These are phyloP conservation scores for Phrynosoma platyrhinos DNA, from an alignment of 2,113 vertebrate species.

Conservation along the genomic window DNA sequence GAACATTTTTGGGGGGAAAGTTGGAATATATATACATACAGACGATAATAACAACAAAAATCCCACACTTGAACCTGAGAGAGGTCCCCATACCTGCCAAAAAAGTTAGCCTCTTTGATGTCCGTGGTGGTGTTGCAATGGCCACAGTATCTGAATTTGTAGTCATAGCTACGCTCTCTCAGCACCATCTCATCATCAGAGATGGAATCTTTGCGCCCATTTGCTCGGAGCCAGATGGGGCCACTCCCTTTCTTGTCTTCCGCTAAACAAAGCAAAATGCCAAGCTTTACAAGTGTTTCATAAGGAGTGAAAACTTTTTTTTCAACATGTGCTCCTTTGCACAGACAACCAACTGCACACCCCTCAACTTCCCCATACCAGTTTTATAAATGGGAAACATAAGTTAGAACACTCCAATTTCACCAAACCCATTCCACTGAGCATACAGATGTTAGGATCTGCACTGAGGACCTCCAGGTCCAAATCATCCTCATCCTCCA, in stretches of 20 bases:
- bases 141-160: constrained; percentile 97
- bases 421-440: not conserved
- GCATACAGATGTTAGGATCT: too few species aligned
- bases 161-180: constrained; percentile 94
- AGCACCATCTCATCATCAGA: constrained; percentile 94
- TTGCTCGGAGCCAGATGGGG: constrained; percentile 89
- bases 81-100: constrained; percentile 87
- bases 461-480: not conserved
- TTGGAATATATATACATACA: not conserved
- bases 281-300: not conserved
- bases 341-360: not conserved
- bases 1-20: not conserved
- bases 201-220: constrained; percentile 92
- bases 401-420: not conserved
- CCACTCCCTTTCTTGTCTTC: constrained; percentile 92
- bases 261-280: constrained; percentile 63
- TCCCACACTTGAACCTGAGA: not conserved
- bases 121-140: constrained; percentile 99
- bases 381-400: not conserved
- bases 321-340: not conserved
- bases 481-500: not conserved
- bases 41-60: not conserved
- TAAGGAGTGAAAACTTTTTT: not conserved
- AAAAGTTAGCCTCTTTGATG: constrained; percentile 99
- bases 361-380: not conserved